Evolutionary conservation across 2,797 vertebrate genomes (phyloP).

Genomic region (Cheirogaleus major): DNA sequence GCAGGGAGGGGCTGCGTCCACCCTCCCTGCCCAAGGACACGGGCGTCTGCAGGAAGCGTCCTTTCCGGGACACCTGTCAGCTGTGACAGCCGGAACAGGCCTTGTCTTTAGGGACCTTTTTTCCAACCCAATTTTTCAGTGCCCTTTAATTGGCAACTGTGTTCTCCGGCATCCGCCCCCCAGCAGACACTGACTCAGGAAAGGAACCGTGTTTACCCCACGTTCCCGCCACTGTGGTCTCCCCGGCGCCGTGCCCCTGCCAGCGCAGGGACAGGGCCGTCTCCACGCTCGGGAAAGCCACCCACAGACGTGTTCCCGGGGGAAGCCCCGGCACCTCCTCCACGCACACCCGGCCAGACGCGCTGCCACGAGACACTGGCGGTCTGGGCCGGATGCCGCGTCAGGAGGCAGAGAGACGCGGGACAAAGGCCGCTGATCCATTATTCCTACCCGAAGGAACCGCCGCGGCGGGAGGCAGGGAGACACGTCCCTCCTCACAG

Average conservation of each 20-base stretch:
- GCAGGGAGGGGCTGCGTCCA: rapidly evolving
- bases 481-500: background rate
- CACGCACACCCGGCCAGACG: rapidly evolving
- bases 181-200: background rate
- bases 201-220: rapidly evolving
- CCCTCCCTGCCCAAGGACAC: rapidly evolving
- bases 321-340: background rate
- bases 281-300: background rate
- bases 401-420: background rate
- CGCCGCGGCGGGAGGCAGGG: background rate
- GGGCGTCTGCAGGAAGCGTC: rapidly evolving
- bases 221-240: rapidly evolving
- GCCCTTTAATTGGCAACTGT: background rate
- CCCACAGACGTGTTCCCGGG: background rate
- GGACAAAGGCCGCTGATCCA: background rate
- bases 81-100: no score
- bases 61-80: background rate
- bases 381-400: rapidly evolving
- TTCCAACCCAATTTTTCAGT: background rate
- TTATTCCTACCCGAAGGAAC: background rate
- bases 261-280: background rate
- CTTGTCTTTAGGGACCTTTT: background rate
- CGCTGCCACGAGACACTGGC: background rate
- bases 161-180: background rate
- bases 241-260: background rate